Evolutionary conservation across 2,797 vertebrate species (phyloP).

Genomic region (Karalla daura): DNA sequence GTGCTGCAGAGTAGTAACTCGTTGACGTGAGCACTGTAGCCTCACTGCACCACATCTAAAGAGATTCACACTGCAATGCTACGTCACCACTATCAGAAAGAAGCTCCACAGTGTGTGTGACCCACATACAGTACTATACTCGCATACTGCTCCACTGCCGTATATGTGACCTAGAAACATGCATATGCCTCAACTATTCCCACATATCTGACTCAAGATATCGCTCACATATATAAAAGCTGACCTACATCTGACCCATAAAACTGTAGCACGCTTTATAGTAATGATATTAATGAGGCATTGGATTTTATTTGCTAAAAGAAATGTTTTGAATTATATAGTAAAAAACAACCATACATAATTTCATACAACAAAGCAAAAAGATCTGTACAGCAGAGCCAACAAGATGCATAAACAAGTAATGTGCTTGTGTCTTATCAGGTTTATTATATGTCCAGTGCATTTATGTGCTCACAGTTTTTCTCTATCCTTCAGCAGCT

Average conservation of each 20-base stretch:
- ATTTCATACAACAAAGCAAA: background rate
- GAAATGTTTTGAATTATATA: background rate
- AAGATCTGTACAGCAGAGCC: background rate
- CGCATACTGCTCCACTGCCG: conserved; percentile 62
- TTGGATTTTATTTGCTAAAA: conserved; percentile 1
- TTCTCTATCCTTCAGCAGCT: conserved; percentile 77
- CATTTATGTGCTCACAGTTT: conserved; percentile 8
- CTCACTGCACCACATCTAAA: conserved; percentile 68
- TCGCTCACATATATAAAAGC: conserved; percentile 40
- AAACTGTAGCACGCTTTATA: background rate
- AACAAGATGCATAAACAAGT: background rate
- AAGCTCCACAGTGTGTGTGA: conserved; percentile 74
- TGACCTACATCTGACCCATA: conserved; percentile 66
- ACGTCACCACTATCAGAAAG: conserved; percentile 76
- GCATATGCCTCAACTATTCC: conserved; percentile 70
- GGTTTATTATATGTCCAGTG: background rate
- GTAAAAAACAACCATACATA: background rate
- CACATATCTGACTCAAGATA: conserved; percentile 71
- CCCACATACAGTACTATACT: conserved; percentile 77
- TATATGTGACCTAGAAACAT: conserved; percentile 81
- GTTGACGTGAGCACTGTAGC: conserved; percentile 30
- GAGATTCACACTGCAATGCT: conserved; percentile 74
- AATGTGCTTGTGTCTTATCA: background rate
- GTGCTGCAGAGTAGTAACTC: conserved; percentile 27
- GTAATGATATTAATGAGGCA: conserved; percentile 11